Evolutionary conservation across 92 coral and sea anemone genomes (phyloP).

Genomic region (Montipora capitata): DNA sequence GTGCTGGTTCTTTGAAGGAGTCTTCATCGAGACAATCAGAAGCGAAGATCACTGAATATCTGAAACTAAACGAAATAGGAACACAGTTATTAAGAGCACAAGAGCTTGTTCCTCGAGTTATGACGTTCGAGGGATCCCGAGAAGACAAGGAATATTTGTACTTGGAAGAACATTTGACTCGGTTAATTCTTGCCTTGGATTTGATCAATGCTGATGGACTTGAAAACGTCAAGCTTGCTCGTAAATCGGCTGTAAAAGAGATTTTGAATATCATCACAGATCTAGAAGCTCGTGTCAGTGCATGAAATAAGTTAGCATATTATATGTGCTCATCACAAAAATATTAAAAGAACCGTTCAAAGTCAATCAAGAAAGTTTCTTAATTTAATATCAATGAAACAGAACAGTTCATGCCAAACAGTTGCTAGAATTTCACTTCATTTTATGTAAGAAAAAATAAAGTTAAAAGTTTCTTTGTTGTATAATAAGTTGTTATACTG

Average conservation of each 20-base stretch:
- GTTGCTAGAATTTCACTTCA: too few relatives aligned
- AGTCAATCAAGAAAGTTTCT: too few relatives aligned
- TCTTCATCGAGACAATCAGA: not conserved
- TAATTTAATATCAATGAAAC: too few relatives aligned
- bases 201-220: slow-evolving; percentile 51
- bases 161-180: slow-evolving; percentile 69
- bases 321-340: too few relatives aligned
- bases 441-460: too few relatives aligned
- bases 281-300: slow-evolving; percentile 47
- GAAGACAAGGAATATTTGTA: slow-evolving; percentile 62
- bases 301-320: not conserved
- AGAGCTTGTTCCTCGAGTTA: slow-evolving; percentile 50
- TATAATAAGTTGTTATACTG: too few relatives aligned
- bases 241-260: slow-evolving; percentile 71
- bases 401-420: too few relatives aligned
- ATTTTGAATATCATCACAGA: slow-evolving; percentile 47
- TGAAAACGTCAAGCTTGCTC: slow-evolving; percentile 41
- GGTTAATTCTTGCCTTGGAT: slow-evolving; percentile 64
- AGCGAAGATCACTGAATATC: not conserved
- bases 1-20: not conserved
- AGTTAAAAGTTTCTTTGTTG: too few relatives aligned
- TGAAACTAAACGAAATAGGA: slow-evolving; percentile 51
- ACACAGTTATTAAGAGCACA: slow-evolving; percentile 48
- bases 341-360: too few relatives aligned
- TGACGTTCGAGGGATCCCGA: slow-evolving; percentile 41